Percentiles rank a stretch among this genome's conserved stretches.
Evolutionary conservation across 2,113 vertebrate species (phyloP).

Genomic region (Stegostoma tigrinum): DNA sequence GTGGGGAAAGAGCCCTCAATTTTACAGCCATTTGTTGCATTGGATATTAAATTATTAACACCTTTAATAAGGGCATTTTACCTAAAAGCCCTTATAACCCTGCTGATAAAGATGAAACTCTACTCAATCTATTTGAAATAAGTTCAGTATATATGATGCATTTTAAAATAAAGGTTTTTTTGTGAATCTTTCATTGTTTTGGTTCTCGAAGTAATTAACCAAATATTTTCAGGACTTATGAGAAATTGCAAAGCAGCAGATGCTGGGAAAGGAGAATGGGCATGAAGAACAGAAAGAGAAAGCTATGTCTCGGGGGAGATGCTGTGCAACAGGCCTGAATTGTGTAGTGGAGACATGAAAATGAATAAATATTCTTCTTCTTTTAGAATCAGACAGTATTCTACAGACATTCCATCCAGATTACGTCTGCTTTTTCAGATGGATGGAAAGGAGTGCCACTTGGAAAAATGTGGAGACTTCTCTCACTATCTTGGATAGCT

Average conservation of each 20-base stretch:
- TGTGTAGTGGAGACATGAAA: background rate
- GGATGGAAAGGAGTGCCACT: background rate
- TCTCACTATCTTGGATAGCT: background rate
- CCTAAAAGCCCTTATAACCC: background rate
- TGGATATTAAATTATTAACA: background rate
- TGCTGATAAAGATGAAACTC: background rate
- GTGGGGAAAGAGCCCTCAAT: background rate
- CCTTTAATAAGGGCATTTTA: background rate
- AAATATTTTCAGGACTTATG: background rate
- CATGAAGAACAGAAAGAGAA: background rate
- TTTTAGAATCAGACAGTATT: background rate
- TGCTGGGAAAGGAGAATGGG: background rate
- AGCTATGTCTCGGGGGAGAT: background rate
- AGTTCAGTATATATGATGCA: background rate
- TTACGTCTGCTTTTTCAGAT: background rate
- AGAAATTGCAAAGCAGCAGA: background rate
- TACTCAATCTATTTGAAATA: background rate
- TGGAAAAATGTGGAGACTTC: background rate
- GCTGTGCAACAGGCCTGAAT: background rate
- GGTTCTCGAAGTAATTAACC: background rate
- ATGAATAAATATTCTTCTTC: conserved; percentile 10
- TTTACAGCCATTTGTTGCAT: background rate
- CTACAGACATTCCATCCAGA: background rate
- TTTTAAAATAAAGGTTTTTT: background rate
- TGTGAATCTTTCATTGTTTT: background rate